Percentiles rank a stretch among this genome's conserved stretches.
These are phyloP conservation scores for Troides oblongomaculatus DNA, from an alignment of 2,888 invertebrate genomes.

Conservation along the genomic window DNA sequence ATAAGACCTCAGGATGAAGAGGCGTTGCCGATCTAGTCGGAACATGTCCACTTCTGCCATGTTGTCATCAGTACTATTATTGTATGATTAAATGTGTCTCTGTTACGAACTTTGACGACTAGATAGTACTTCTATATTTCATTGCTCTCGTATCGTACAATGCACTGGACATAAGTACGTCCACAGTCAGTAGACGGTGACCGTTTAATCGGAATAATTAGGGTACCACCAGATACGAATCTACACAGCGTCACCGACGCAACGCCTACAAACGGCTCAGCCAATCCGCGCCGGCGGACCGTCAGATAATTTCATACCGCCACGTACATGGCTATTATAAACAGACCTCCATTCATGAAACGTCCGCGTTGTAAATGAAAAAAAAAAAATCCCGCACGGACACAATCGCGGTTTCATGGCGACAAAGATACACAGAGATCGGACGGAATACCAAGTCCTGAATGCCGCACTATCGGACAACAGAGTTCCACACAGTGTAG, in stretches of 20 bases:
- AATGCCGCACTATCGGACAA: slow-evolving; percentile 72
- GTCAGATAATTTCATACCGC: slow-evolving; percentile 8
- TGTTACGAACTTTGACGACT: no score
- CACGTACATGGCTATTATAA: slow-evolving; percentile 23
- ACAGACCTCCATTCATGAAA: slow-evolving; percentile 31
- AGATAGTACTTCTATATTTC: no score
- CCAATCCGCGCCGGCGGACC: slow-evolving; percentile 11
- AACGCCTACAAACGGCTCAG: slow-evolving; percentile 10
- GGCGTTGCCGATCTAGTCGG: no score
- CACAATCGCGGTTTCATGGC: slow-evolving; percentile 70
- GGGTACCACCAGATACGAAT: slow-evolving; percentile 13
- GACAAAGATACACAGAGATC: slow-evolving; percentile 68
- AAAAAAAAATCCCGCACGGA: slow-evolving; percentile 49
- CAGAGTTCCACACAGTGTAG: slow-evolving; percentile 72
- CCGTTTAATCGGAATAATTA: slow-evolving; percentile 13
- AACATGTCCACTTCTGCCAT: no score
- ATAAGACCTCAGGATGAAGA: no score
- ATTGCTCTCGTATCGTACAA: no score
- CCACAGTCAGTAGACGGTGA: not conserved
- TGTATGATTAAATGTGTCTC: no score
- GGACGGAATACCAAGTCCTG: slow-evolving; percentile 53
- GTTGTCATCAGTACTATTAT: no score
- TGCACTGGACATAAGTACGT: not conserved
- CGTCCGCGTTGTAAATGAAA: slow-evolving; percentile 28
- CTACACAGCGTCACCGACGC: slow-evolving; percentile 5